A percentile compares a stretch with the other conserved stretches of the same genome.
Conservation (phyloP, 2,113 vertebrate species). For the Seriola rivoliana region DNA sequence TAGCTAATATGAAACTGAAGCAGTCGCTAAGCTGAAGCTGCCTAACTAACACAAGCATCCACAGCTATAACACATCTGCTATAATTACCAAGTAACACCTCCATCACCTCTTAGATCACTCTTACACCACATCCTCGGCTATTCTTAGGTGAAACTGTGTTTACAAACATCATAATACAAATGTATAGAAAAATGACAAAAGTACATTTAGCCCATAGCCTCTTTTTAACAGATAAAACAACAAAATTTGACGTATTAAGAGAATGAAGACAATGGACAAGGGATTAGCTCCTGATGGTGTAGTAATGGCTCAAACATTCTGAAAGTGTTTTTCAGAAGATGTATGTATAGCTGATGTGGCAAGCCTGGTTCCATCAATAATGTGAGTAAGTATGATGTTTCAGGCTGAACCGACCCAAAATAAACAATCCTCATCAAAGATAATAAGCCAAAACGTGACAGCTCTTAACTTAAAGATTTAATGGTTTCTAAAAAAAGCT, state of each 20-base stretch:
- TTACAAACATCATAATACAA: background rate
- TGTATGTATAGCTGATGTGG: background rate
- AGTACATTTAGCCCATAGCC: background rate
- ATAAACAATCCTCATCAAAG: background rate
- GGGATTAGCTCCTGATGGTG: background rate
- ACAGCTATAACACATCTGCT: background rate
- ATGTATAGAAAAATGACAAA: background rate
- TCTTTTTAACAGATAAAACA: background rate
- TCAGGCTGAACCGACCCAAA: constrained; percentile 21
- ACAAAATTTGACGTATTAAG: background rate
- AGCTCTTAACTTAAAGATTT: background rate
- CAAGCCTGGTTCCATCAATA: background rate
- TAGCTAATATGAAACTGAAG: background rate
- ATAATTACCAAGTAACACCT: constrained; percentile 1
- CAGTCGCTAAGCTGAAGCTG: background rate
- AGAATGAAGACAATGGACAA: background rate
- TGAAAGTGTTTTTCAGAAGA: background rate
- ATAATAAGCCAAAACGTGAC: background rate
- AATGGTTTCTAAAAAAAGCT: no score
- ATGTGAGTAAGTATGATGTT: background rate
- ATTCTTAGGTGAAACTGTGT: background rate
- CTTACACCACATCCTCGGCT: background rate
- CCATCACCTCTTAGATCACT: background rate
- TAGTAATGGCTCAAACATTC: background rate
- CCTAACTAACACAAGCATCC: constrained; percentile 4